Evolutionary conservation across 1,140 invertebrate genomes (phyloP).

Genomic region (Papilio glaucus): DNA sequence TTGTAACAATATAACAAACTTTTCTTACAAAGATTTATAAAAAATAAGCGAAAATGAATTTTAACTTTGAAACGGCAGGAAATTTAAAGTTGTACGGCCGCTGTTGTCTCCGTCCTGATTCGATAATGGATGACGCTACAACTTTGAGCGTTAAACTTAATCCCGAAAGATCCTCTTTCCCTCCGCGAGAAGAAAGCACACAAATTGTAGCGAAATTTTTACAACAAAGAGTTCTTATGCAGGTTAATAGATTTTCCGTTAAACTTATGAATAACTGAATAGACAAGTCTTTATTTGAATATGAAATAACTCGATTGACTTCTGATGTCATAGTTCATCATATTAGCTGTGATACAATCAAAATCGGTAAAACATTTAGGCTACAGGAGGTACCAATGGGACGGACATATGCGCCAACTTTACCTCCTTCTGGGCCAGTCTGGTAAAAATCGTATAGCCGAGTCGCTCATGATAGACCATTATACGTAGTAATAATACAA

Average conservation of each 20-base stretch:
- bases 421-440: no score
- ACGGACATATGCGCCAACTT: no score
- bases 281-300: no score
- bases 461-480: no score
- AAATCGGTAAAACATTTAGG: no score
- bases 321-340: no score
- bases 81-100: constrained; percentile 15
- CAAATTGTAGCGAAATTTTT: constrained; percentile 5
- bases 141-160: not conserved
- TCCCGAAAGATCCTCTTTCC: not conserved
- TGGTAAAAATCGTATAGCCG: no score
- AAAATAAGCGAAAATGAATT: constrained; percentile 5
- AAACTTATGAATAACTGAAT: not conserved
- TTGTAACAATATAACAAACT: not conserved
- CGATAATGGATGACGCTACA: constrained; percentile 10
- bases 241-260: constrained; percentile 37
- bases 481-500: no score
- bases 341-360: no score
- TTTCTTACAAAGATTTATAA: not conserved
- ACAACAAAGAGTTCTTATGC: not conserved
- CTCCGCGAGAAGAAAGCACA: not conserved
- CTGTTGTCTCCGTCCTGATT: not conserved
- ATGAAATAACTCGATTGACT: no score
- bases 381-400: no score
- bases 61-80: not conserved